A percentile compares a stretch with the other conserved stretches of the same genome.
Evolutionary conservation across 2,797 vertebrate genomes (phyloP).

Genomic region (Pseudochaenichthys georgianus): DNA sequence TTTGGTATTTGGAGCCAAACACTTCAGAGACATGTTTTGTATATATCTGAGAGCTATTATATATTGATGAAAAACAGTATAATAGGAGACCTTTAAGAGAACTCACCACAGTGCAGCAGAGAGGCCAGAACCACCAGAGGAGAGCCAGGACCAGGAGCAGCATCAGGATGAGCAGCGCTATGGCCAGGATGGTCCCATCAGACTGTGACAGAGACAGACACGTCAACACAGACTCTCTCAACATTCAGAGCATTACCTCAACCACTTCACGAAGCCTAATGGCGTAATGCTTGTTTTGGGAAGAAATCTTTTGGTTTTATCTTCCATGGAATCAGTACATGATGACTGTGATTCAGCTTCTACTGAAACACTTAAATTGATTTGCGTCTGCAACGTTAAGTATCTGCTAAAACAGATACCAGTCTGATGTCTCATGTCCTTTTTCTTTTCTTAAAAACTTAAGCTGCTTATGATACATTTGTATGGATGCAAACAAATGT

Average conservation of each 20-base stretch:
- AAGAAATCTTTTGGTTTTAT: slow-evolving; percentile 22
- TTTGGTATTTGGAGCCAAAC: too few species aligned
- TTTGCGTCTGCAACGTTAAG: too few species aligned
- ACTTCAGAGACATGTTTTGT: too few species aligned
- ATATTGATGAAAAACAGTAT: too few species aligned
- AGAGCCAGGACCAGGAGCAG: slow-evolving; percentile 92
- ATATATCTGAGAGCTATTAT: too few species aligned
- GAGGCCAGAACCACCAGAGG: slow-evolving; percentile 99
- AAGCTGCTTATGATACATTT: too few species aligned
- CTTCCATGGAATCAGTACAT: slow-evolving; percentile 8
- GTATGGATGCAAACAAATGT: too few species aligned
- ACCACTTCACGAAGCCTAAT: slow-evolving; percentile 18
- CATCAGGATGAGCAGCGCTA: slow-evolving; percentile 94
- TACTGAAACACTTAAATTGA: slow-evolving; percentile 5
- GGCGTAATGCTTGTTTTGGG: slow-evolving; percentile 5
- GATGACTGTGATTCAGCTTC: slow-evolving; percentile 5
- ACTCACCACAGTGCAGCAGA: slow-evolving; percentile 99
- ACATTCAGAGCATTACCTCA: slow-evolving; percentile 16
- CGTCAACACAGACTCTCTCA: slow-evolving; percentile 35
- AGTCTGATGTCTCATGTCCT: too few species aligned
- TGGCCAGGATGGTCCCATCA: slow-evolving; percentile 95
- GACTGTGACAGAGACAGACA: slow-evolving; percentile 85
- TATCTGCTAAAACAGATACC: too few species aligned
- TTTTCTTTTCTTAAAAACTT: too few species aligned
- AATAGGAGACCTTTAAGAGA: background rate